These are phyloP conservation scores for Gandaritis pyraliata DNA, from an alignment of 2,888 invertebrate genomes.

Conservation along the genomic window DNA sequence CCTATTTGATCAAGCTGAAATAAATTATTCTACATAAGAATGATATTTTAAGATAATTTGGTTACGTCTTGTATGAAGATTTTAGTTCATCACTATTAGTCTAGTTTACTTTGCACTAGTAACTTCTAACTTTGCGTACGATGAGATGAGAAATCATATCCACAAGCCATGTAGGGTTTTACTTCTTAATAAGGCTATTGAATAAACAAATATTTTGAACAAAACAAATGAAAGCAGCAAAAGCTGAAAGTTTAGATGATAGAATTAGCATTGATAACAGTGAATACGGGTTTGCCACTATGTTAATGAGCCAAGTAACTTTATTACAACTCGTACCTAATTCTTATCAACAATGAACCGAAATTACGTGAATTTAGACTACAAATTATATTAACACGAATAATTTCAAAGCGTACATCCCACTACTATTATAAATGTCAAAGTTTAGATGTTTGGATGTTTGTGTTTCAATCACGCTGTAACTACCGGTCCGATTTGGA, in stretches of 20 bases:
- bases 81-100: no score
- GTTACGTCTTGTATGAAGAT: neutral
- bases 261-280: constrained; percentile 22
- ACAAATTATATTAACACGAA: constrained; percentile 2
- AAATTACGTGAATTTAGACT: constrained; percentile 11
- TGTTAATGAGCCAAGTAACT: constrained; percentile 19
- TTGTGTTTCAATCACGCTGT: no score
- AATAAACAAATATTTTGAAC: no score
- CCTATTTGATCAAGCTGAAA: constrained; percentile 5
- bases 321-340: constrained; percentile 21
- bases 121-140: neutral
- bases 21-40: neutral
- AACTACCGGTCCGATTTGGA: no score
- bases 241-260: constrained; percentile 12
- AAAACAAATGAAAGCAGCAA: neutral
- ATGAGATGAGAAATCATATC: no score
- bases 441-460: no score
- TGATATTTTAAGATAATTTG: neutral
- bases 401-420: no score
- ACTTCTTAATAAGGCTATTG: no score
- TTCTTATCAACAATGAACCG: constrained; percentile 25
- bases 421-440: no score
- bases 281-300: constrained; percentile 32
- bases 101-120: neutral
- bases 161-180: no score